Base-by-base conservation (phyloP, 2,113 vertebrate genomes). In the Falcunculus frontatus region DNA sequence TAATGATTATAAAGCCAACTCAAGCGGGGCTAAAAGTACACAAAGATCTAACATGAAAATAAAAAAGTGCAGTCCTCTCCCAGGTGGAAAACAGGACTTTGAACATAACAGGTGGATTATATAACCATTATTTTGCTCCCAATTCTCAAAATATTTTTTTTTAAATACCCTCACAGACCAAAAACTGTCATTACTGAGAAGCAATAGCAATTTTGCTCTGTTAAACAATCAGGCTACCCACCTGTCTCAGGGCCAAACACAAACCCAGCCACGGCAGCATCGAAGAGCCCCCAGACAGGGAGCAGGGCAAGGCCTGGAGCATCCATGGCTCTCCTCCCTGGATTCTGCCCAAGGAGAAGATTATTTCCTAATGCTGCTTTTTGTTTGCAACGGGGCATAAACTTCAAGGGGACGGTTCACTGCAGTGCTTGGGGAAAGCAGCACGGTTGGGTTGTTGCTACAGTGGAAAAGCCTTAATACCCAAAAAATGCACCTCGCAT, bases 1-100 rank as follows among this genome's bases (percentile, higher is more conserved):
- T 95, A 93, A 93, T 69, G 91, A 94, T 96, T 89, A 91, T 69
- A 94, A 95, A 96, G 95, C 85, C 89, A 96, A 60, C 63, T 84
- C 84, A 72, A 94, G 76, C 89, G n/a, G 80, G 78, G 87, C 82
- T 91, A 90, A 90, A 92, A 91, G 90, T 84, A 93, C 84, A 87
- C 91, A 95, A 78, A 89, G 77, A 94, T 65, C 78, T 19, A 89
- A 63, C 84, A 78, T 21, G 20, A 89, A 91, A 81, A 91, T 29
- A 72, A 89, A 69, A 64, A 87, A 80, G 72, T 22, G 33, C 69
- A 73, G 2, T 47, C 52, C 8, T 67, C 78, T 91, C 87, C 84
- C 92, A 74, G 84, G 85, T 91, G 78, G 81, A 91, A 93, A 92
- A n/a, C 78, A 68, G 86, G 80, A 65, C 62, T 80, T 79, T 32